Evolutionary conservation across 2,113 vertebrate species (phyloP).

Genomic region (Orcinus orca): DNA sequence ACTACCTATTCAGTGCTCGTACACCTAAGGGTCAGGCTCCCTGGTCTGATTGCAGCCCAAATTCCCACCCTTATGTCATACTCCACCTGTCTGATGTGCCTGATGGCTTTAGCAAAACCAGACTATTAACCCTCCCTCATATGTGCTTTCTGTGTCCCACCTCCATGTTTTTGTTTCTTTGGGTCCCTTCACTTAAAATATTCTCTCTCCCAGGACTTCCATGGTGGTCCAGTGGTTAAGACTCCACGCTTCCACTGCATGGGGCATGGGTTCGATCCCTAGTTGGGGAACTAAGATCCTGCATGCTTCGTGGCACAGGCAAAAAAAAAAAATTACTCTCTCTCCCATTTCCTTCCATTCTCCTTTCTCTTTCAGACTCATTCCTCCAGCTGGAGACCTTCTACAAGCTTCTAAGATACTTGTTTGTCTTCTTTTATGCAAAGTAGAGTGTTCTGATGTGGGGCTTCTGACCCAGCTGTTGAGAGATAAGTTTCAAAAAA

Average conservation of each 20-base stretch:
- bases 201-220: background rate
- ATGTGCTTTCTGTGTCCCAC: background rate
- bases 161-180: background rate
- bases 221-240: too few species aligned
- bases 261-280: too few species aligned
- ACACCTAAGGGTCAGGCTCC: background rate
- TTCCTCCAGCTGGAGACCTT: background rate
- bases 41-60: background rate
- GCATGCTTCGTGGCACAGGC: too few species aligned
- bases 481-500: background rate
- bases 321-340: background rate
- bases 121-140: background rate
- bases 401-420: background rate
- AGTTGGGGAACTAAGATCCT: too few species aligned
- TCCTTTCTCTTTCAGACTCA: background rate
- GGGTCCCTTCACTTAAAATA: background rate
- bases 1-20: background rate
- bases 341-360: background rate
- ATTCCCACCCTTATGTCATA: background rate
- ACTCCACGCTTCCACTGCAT: rapidly evolving
- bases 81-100: background rate
- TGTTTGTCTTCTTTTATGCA: background rate
- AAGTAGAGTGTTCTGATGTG: background rate
- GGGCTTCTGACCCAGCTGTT: background rate
- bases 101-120: background rate